Evolutionary conservation across 92 coral and sea anemone species (phyloP).

Genomic region (Zoanthus sociatus): DNA sequence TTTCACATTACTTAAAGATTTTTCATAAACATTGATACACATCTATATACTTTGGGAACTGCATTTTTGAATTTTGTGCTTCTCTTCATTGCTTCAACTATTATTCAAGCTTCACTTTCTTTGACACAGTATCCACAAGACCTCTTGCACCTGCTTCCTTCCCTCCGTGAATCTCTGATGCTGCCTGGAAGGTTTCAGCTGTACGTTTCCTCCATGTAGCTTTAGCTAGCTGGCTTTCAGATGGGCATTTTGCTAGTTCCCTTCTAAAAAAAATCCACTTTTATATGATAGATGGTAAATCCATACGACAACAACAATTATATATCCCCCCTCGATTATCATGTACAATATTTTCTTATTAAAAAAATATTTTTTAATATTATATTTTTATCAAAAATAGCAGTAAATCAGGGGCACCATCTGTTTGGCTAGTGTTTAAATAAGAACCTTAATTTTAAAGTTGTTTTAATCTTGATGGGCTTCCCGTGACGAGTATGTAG

Average conservation of each 20-base stretch:
- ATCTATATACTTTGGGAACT: conserved; percentile 25
- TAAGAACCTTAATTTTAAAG: too few relatives aligned
- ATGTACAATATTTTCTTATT: too few relatives aligned
- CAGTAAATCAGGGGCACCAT: not conserved
- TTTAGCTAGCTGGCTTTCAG: not conserved
- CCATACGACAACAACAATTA: too few relatives aligned
- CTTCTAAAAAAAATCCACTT: too few relatives aligned
- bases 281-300: too few relatives aligned
- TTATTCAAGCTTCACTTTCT: not conserved
- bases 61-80: conserved; percentile 20
- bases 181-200: conserved; percentile 30
- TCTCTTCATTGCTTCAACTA: not conserved
- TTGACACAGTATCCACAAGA: not conserved
- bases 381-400: too few relatives aligned
- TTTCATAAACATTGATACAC: conserved; percentile 4
- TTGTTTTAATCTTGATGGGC: too few relatives aligned
- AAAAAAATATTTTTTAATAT: too few relatives aligned
- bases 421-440: not conserved
- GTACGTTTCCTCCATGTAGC: conserved; percentile 31
- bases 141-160: not conserved
- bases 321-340: too few relatives aligned
- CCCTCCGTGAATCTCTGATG: conserved; percentile 28
- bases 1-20: conserved; percentile 9
- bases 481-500: too few relatives aligned
- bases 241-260: not conserved